A percentile compares a stretch with the other conserved stretches of the same genome.
Conservation (phyloP, 2,797 vertebrate species). For the Botia kubotai region DNA sequence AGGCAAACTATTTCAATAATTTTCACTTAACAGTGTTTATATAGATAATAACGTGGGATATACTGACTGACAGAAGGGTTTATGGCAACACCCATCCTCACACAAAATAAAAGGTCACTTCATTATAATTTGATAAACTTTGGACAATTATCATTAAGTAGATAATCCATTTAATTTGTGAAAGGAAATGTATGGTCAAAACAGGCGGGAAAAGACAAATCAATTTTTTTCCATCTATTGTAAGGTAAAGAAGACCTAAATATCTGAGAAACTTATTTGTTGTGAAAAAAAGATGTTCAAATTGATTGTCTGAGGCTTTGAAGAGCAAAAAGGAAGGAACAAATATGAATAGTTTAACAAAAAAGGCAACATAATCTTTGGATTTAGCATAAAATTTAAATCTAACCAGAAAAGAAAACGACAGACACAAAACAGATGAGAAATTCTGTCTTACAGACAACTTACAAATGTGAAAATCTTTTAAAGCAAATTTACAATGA, state of each 20-base stretch:
- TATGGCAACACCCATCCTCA: not conserved
- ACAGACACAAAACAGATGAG: not conserved
- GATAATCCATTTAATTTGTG: too few species aligned
- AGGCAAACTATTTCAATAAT: slow-evolving; percentile 13
- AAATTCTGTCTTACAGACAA: not conserved
- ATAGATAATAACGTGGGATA: slow-evolving; percentile 1
- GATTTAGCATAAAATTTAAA: slow-evolving; percentile 33
- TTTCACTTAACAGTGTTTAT: not conserved
- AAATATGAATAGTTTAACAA: slow-evolving; percentile 35
- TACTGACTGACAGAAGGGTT: not conserved
- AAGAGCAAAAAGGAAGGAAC: slow-evolving; percentile 21
- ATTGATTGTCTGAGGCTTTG: slow-evolving; percentile 75
- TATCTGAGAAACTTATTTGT: slow-evolving; percentile 9
- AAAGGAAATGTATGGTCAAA: not conserved
- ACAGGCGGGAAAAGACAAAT: not conserved
- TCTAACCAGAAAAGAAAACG: not conserved
- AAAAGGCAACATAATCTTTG: slow-evolving; percentile 56
- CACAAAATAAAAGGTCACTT: not conserved
- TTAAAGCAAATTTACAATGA: slow-evolving; percentile 1
- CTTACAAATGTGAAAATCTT: not conserved
- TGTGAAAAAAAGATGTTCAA: slow-evolving; percentile 26
- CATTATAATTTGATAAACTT: slow-evolving; percentile 11
- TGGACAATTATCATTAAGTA: slow-evolving; percentile 27
- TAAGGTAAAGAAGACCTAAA: slow-evolving; percentile 11
- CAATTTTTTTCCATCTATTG: not conserved